Evolutionary conservation across 2,888 invertebrate genomes (phyloP), one percentile per base, ranked within the genome.

Genomic region (Napeogenes sylphis): DNA sequence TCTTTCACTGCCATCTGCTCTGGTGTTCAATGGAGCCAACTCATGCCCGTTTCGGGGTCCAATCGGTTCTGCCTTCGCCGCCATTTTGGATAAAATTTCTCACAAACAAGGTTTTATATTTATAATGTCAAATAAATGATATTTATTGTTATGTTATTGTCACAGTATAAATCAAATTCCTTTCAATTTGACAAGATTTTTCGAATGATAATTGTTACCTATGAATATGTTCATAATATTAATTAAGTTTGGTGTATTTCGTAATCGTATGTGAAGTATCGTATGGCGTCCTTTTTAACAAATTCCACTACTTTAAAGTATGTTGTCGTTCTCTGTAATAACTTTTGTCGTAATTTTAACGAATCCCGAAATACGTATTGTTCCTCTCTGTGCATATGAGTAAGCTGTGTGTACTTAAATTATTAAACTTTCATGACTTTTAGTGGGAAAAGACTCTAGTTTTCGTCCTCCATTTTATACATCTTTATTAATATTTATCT

Each of bases 11-110:
- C 92, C 91, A 60, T 90, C 90, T 10, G 93, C 92, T 33, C 93
- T 84, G 3, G 93, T 93, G 76, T 95, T 96, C 74, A 96, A 83
- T 13, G 96, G 95, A 71, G 95, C 95, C 90, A 96, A 88, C 87
- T 96, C 96, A 82, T 96, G 96, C 47, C 95, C 96, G 74, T 94
- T 94, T 57, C 92, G 87, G 10, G 92, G 88, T 58, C 92, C 90
- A 73, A 93, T 92, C 12, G 91, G 83, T 70, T 90, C 90, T 32
- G 90, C 84, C 73, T 91, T 91, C 2, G 83, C 82, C 75, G 89
- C 86, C 90, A 90, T 90, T 63, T 85, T 80, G 70, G 14, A 46
- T 72, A 67, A 65, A 65, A 67, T 45, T 68, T 58, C 33, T 60
- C 55, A 35, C 45, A 61, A 21, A 66, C 65, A 63, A 70, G 64